Evolutionary conservation across 2,888 invertebrate genomes (phyloP).

Genomic region (Blastobasis adustella): DNA sequence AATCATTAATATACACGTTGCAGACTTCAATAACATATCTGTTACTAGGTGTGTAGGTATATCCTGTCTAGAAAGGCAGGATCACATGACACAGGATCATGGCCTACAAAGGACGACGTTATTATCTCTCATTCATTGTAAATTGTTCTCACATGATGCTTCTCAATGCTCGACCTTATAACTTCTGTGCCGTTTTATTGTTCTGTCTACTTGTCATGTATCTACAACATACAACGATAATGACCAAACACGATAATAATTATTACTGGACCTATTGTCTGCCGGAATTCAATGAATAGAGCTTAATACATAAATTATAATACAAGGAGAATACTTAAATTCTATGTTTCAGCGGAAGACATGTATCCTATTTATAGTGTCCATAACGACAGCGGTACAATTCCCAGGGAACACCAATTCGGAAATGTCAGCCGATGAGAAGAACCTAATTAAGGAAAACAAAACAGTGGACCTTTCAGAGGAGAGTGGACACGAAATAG

Average conservation of each 20-base stretch:
- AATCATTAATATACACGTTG: too few relatives aligned
- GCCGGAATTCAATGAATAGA: too few relatives aligned
- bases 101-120: conserved; percentile 39
- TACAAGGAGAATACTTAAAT: not conserved
- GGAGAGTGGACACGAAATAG: conserved; percentile 57
- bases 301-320: not conserved
- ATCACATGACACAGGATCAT: too few relatives aligned
- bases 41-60: too few relatives aligned
- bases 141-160: conserved; percentile 37
- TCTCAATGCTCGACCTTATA: conserved; percentile 18
- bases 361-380: conserved; percentile 25
- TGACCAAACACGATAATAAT: too few relatives aligned
- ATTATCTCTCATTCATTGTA: conserved; percentile 50
- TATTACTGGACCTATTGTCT: too few relatives aligned
- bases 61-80: too few relatives aligned
- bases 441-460: conserved; percentile 32
- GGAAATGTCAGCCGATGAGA: conserved; percentile 61
- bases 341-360: conserved; percentile 39
- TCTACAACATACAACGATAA: too few relatives aligned
- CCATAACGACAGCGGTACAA: conserved; percentile 37
- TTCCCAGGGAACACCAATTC: conserved; percentile 50
- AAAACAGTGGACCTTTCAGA: conserved; percentile 53
- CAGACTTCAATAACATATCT: too few relatives aligned
- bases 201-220: conserved; percentile 2
- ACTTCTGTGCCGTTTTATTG: conserved; percentile 14